Conservation (phyloP, 1,140 invertebrate species). For the Plutomurus gul region DNA sequence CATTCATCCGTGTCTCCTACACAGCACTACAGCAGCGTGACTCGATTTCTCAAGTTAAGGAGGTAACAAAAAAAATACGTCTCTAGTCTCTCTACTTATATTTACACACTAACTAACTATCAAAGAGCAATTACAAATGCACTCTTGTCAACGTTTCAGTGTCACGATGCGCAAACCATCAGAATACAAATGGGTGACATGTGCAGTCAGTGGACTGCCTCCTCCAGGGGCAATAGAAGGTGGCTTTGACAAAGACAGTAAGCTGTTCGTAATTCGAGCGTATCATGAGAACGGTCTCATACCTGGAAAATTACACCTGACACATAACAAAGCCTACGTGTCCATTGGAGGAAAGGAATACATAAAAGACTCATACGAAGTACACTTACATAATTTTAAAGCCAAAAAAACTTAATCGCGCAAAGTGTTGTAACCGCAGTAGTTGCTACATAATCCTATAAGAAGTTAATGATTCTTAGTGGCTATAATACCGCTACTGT, state of each 20-base stretch:
- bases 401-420: not conserved
- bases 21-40: not conserved
- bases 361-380: not conserved
- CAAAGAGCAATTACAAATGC: not conserved
- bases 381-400: not conserved
- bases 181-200: not conserved
- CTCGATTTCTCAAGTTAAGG: not conserved
- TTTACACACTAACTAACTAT: not conserved
- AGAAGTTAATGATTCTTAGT: not conserved
- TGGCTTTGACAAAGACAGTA: not conserved
- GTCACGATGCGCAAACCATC: not conserved
- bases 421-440: no score
- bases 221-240: not conserved
- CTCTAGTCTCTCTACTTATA: not conserved
- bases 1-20: no score
- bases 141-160: not conserved
- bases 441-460: no score
- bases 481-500: no score
- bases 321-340: not conserved
- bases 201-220: not conserved
- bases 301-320: constrained; percentile 22
- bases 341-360: not conserved
- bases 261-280: constrained; percentile 16
- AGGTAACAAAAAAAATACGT: not conserved
- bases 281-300: not conserved